Evolutionary conservation across 1,140 invertebrate genomes (phyloP), one percentile per base, ranked within the genome.

Genomic region (Mamestra configurata): DNA sequence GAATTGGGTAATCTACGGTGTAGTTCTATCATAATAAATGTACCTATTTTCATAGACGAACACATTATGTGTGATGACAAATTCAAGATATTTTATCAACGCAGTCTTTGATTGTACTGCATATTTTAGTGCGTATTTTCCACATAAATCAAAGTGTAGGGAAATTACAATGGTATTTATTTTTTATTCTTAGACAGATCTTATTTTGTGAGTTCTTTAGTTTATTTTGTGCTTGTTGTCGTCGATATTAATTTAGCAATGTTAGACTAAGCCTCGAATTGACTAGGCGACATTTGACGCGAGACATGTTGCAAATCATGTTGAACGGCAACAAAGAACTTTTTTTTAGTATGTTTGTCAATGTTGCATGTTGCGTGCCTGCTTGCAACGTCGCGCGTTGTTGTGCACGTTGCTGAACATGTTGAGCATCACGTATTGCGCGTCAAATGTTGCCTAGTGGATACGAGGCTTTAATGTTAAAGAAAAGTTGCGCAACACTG

Each of bases 151-250:
- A 20, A 70, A 70, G 8, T 70, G 18, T 70, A 70, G 40, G 15
- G 13, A 70, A 70, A 49, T 40, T 70, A 70, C 66, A n/a, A 70
- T 70, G 59, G 71, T 75, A 75, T 75, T 75, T 75, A 75, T 75
- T 75, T 70, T 70, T 70, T 24, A 59, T 75, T 61, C 18, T n/a
- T 43, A 75, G 35, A 75, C 43, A 37, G 31, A 59, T 75, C 72
- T 75, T 75, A 61, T 43, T 59, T 59, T 75, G 18, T 57, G 18
- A 59, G 53, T 72, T 35, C 15, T 18, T 55, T 35, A 40, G 7
- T 75, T 46, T 61, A 8, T 53, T 22, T 40, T 43, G 10, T 35
- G 1, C 7, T n/a, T 18, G 15, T n/a, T 35, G 31, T 37, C 22
- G 13, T 37, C 0, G 27, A 43, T 68, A 49, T 49, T 49, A 49